A percentile compares a stretch with the other conserved stretches of the same genome.
Evolutionary conservation across 2,797 vertebrate species (phyloP).

Genomic region (Todus mexicanus): DNA sequence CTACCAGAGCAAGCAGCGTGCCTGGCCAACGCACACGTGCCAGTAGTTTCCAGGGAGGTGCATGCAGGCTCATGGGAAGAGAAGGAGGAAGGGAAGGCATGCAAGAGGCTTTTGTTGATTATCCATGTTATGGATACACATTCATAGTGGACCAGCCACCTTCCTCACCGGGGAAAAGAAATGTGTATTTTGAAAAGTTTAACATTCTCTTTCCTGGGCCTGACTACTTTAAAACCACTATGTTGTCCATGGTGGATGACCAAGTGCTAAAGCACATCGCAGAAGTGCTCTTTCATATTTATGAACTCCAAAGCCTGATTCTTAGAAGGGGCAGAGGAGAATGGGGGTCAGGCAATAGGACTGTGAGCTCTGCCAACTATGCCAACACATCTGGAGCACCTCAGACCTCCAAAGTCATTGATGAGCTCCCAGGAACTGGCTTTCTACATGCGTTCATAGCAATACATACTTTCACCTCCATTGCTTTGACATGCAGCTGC

Average conservation of each 20-base stretch:
- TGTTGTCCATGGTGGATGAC: not conserved
- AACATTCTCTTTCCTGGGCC: not conserved
- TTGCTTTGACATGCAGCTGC: not conserved
- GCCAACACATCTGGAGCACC: not conserved
- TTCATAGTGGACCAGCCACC: not conserved
- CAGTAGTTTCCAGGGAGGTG: not conserved
- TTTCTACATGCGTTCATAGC: not conserved
- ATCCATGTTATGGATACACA: not conserved
- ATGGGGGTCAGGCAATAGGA: not conserved
- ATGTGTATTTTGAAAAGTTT: not conserved
- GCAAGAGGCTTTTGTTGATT: not conserved
- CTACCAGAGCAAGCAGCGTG: not conserved
- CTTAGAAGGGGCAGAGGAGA: not conserved
- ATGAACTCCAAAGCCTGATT: not conserved
- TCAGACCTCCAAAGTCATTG: not conserved
- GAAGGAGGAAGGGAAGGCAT: not conserved
- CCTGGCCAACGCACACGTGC: fast-evolving
- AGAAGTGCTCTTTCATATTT: not conserved
- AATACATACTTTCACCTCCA: not conserved
- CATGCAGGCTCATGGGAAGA: not conserved
- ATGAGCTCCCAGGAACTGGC: not conserved
- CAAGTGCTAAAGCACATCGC: not conserved
- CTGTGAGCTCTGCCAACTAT: not conserved
- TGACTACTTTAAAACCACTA: not conserved
- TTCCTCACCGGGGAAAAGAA: not conserved